These are phyloP conservation scores for Uropsilus gracilis DNA, from an alignment of 2,113 vertebrate genomes.

Conservation along the genomic window DNA sequence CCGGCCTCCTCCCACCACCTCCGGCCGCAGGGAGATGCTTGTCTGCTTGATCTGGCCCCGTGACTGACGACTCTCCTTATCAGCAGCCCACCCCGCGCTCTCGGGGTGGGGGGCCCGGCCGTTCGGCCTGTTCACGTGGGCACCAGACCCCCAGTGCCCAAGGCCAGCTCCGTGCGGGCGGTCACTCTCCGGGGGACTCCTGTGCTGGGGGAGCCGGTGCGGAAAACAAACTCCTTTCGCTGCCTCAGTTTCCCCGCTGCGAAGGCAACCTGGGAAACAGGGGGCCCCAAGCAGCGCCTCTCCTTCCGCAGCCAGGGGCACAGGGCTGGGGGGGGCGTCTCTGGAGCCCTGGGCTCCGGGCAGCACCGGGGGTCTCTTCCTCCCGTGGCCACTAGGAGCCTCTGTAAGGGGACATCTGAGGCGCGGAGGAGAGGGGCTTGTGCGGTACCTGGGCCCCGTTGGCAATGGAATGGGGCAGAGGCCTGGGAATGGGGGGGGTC, in stretches of 20 bases:
- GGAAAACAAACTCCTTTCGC: not conserved
- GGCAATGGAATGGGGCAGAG: not conserved
- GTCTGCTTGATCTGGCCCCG: conserved; percentile 57
- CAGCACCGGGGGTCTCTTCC: too few species aligned
- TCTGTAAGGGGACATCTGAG: not conserved
- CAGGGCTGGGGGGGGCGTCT: not conserved
- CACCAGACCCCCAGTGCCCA: not conserved
- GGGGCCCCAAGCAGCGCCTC: not conserved
- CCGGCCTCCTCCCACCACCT: not conserved
- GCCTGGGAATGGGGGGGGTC: not conserved
- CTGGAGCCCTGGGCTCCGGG: too few species aligned
- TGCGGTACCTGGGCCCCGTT: not conserved
- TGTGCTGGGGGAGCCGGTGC: not conserved
- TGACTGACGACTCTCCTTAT: conserved; percentile 67
- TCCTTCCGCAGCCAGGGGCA: not conserved
- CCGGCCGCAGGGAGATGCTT: conserved; percentile 69
- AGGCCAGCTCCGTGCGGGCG: not conserved
- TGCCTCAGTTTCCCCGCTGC: not conserved
- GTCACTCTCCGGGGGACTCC: not conserved
- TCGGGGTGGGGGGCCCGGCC: fast-evolving
- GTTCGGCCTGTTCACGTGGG: not conserved
- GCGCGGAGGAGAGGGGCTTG: not conserved
- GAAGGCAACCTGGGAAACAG: not conserved
- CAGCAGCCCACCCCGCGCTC: not conserved
- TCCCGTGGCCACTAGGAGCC: not conserved